Percentiles rank a stretch among this genome's conserved stretches.
Evolutionary conservation across 2,113 vertebrate genomes (phyloP).

Genomic region (Perca flavescens): DNA sequence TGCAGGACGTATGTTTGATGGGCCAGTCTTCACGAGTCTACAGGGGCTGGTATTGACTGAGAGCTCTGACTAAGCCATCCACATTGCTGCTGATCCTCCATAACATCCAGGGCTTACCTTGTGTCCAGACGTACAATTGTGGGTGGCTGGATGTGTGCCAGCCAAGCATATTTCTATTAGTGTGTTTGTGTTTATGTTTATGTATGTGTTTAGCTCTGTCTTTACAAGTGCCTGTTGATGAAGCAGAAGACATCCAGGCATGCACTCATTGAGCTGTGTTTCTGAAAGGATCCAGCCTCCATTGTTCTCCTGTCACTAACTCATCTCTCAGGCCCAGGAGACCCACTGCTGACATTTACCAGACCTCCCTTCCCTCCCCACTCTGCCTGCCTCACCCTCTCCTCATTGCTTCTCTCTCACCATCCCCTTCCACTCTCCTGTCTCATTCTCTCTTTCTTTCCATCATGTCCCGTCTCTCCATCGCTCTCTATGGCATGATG

Average conservation of each 20-base stretch:
- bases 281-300: conserved; percentile 77
- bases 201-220: conserved; percentile 20
- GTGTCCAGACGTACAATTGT: conserved; percentile 18
- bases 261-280: conserved; percentile 70
- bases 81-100: conserved; percentile 52
- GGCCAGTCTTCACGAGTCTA: conserved; percentile 29
- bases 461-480: conserved; percentile 54
- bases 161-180: conserved; percentile 16
- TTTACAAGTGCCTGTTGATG: conserved; percentile 49
- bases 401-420: conserved; percentile 41
- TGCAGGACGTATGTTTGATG: conserved; percentile 10
- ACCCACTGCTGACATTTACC: conserved; percentile 83
- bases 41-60: conserved; percentile 55
- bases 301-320: conserved; percentile 83
- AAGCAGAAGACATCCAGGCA: conserved; percentile 55
- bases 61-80: conserved; percentile 61
- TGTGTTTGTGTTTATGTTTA: conserved; percentile 33
- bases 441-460: conserved; percentile 52
- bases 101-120: conserved; percentile 48
- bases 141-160: conserved; percentile 12
- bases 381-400: conserved; percentile 25
- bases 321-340: conserved; percentile 80
- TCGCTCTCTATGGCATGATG: conserved; percentile 58
- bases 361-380: conserved; percentile 32
- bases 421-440: conserved; percentile 39